Base-by-base conservation (phyloP, 64 coral and sea anemone genomes). In the Pachyseris speciosa region DNA sequence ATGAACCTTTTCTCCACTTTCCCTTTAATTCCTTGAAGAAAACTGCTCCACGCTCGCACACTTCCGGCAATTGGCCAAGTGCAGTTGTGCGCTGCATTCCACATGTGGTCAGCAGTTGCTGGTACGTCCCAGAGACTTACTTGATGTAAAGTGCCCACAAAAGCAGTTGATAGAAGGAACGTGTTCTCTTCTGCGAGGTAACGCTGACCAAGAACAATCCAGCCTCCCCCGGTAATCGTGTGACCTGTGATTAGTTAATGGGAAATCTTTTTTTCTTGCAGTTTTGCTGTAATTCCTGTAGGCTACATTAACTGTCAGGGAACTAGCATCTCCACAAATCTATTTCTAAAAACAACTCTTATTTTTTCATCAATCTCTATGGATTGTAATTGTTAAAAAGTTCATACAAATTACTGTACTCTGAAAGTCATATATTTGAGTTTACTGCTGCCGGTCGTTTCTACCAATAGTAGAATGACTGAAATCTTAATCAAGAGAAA, bases 1-100 rank as follows among this genome's bases (percentile, higher is more conserved):
- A 74, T 57, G 26, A 88, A 72, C 7, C 55, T 88, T 7, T 60
- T 55, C 17, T 88, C 50, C 3, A 88, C 69, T 5, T 32, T 63
- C 2, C 86, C 86, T 75, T 64, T 88, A 29, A 88, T 75, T 20
- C 86, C 86, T 15, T 75, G 86, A 5, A 88, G 71, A 42, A 88
- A 88, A 64, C 68, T 61, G 11, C 47, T 61, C 86, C 86, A 88
- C 5, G 86, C 48, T 30, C 70, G 69, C 38, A 88, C 51, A 59
- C 50, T 88, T 60, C 86, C 86, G 6, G 50, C 86, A 37, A 88
- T 37, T 25, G 67, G 86, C 70, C 49, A 76, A 9, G 57, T 13
- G 38, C 86, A 88, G 51, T 60, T 53, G 15, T 53, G 71, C 9
- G 86, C 86, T 19, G 70, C 49, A 33, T 72, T 88, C 47, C 48